These are phyloP conservation scores for Pterostichus niger DNA, from an alignment of 2,888 invertebrate genomes.

Conservation along the genomic window DNA sequence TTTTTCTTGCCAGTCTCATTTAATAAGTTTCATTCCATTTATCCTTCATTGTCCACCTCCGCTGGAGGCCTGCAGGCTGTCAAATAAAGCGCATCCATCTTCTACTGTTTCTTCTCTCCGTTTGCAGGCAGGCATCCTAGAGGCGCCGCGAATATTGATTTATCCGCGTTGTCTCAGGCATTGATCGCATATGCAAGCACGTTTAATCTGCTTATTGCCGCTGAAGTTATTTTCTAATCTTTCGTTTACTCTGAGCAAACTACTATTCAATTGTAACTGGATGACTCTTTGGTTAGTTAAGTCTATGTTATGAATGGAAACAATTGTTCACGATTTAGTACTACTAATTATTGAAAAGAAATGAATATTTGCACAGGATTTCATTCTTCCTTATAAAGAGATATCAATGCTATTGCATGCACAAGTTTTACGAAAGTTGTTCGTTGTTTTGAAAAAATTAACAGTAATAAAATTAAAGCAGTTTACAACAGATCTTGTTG, in stretches of 20 bases:
- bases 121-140: background rate
- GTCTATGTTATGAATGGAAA: slow-evolving; percentile 6
- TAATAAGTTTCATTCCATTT: slow-evolving; percentile 50
- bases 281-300: background rate
- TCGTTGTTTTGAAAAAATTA: no score
- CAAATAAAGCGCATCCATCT: slow-evolving; percentile 63
- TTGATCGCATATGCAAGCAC: slow-evolving; percentile 57
- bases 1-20: slow-evolving; percentile 31
- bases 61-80: slow-evolving; percentile 31
- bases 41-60: slow-evolving; percentile 50
- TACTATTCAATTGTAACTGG: background rate
- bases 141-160: slow-evolving; percentile 55
- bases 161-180: slow-evolving; percentile 48
- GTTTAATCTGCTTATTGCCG: slow-evolving; percentile 54
- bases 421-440: no score
- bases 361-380: no score
- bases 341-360: no score
- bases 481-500: no score
- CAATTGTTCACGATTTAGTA: background rate
- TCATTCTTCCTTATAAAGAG: no score
- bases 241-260: slow-evolving; percentile 14
- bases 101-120: slow-evolving; percentile 19
- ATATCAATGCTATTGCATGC: no score
- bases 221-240: slow-evolving; percentile 53
- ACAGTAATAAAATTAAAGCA: no score